A percentile compares a stretch with the other conserved stretches of the same genome.
Conservation (phyloP, 2,113 vertebrate genomes). For the Nymphicus hollandicus region DNA sequence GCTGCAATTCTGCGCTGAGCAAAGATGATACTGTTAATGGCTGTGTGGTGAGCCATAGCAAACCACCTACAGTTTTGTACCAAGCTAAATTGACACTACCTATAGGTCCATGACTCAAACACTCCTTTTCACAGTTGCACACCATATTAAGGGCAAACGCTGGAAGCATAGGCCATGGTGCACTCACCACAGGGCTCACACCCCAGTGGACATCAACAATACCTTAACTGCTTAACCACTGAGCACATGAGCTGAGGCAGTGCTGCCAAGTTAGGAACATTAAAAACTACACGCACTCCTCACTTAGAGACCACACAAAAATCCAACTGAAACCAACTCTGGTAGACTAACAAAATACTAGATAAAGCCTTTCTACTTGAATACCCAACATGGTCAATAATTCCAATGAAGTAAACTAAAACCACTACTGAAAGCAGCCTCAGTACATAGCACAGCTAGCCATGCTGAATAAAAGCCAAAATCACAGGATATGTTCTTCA, state of each 20-base stretch:
- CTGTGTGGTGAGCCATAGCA: conserved; percentile 45
- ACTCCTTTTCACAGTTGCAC: conserved; percentile 62
- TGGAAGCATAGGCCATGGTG: not conserved
- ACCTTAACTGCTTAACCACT: not conserved
- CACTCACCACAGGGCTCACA: not conserved
- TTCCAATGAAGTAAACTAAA: not conserved
- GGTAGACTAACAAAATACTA: not conserved
- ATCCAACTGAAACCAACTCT: not conserved
- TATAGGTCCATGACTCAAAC: conserved; percentile 24
- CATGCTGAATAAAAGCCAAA: not conserved
- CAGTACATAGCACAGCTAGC: not conserved
- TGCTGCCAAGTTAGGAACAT: not conserved
- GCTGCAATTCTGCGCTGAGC: conserved; percentile 30
- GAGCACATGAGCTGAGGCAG: not conserved
- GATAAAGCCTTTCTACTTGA: not conserved
- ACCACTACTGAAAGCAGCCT: not conserved
- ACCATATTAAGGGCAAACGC: conserved; percentile 27
- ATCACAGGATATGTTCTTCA: not conserved
- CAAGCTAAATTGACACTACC: conserved; percentile 43
- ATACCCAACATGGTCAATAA: not conserved
- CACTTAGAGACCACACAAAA: not conserved
- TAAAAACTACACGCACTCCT: not conserved
- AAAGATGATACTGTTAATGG: conserved; percentile 53
- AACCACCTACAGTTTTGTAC: conserved; percentile 57
- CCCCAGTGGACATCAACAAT: not conserved